A percentile compares a stretch with the other conserved stretches of the same genome.
phyloP scores from a whole-genome alignment of 1,140 invertebrate genomes.

The Drosophila asahinai region DNA sequence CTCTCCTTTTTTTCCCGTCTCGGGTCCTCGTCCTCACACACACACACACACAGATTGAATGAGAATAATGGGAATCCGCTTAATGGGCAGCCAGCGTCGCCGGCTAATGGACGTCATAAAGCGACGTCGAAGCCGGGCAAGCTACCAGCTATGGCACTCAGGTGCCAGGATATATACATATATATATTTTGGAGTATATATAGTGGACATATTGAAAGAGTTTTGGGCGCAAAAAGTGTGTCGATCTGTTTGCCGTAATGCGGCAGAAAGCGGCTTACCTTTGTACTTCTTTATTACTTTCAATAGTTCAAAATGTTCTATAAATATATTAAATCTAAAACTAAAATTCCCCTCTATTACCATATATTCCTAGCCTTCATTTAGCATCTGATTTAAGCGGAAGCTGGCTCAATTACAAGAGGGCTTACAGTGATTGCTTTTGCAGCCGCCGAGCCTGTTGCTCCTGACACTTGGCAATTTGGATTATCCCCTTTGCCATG shows the following conservation, averaged over 20 bases:
- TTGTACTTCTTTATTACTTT: too few species aligned
- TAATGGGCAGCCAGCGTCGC: constrained; percentile 47
- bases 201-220: background rate
- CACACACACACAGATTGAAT: constrained; percentile 39
- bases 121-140: constrained; percentile 29
- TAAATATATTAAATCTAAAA: too few species aligned
- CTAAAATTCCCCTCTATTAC: background rate
- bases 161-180: background rate
- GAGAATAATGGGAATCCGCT: constrained; percentile 57
- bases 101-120: constrained; percentile 53
- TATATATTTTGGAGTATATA: background rate
- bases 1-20: constrained; percentile 16
- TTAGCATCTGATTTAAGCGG: background rate
- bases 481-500: constrained; percentile 30
- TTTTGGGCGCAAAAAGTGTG: constrained; percentile 20
- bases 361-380: background rate
- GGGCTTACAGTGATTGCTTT: constrained; percentile 17
- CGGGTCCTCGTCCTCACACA: background rate
- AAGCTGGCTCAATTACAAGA: constrained; percentile 8
- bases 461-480: constrained; percentile 31
- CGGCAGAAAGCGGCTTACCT: constrained; percentile 4
- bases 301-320: background rate
- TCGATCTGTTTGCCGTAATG: constrained; percentile 40
- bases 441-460: constrained; percentile 14
- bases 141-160: constrained; percentile 23